phyloP scores from a whole-genome alignment of 2,113 vertebrate species.

The Notothenia coriiceps region DNA sequence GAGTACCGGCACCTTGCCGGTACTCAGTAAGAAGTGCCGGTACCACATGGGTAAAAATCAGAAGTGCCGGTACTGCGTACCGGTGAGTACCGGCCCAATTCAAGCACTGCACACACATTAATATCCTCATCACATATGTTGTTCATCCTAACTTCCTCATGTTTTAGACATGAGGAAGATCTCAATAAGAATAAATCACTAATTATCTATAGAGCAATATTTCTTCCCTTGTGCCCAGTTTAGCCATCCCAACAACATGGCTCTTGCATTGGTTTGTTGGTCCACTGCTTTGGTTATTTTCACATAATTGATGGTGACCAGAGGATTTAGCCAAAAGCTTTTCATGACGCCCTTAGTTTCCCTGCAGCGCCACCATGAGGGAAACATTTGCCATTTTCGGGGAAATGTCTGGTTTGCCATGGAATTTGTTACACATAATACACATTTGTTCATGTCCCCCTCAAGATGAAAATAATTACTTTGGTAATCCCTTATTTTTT shows the following conservation, averaged over 20 bases:
- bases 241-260: not conserved
- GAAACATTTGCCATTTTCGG: not conserved
- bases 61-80: too few species aligned
- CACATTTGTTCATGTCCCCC: not conserved
- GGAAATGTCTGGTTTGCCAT: not conserved
- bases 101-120: conserved; percentile 58
- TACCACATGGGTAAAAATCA: too few species aligned
- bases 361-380: not conserved
- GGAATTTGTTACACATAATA: not conserved
- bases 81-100: too few species aligned
- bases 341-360: too few species aligned
- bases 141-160: conserved; percentile 32
- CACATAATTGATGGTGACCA: not conserved
- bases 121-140: conserved; percentile 50
- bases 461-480: not conserved
- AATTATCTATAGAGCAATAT: conserved; percentile 4
- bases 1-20: too few species aligned
- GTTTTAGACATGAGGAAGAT: conserved; percentile 5
- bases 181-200: not conserved
- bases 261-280: not conserved
- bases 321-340: not conserved
- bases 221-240: conserved; percentile 7
- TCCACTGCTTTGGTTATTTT: not conserved
- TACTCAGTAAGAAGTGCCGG: too few species aligned
- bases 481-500: not conserved